Base-by-base conservation (phyloP, 2,113 vertebrate species). In the Protobothrops flavoviridis region DNA sequence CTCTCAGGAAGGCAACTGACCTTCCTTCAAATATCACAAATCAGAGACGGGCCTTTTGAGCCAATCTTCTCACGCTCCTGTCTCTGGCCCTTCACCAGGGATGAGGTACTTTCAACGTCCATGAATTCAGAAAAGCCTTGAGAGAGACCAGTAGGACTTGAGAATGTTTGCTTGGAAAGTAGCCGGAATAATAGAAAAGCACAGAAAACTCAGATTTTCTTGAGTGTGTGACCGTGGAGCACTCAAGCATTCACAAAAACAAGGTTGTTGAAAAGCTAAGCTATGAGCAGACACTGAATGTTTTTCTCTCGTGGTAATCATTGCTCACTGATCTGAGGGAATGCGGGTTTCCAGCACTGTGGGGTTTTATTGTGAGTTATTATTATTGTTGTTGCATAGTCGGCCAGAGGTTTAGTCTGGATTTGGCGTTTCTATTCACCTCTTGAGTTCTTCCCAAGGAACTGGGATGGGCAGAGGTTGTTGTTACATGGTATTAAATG, bases 141-240 rank as follows among this genome's bases (percentile, higher is more conserved):
- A 56, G 97, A 96, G 95, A 95, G 92, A 96, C 96, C 96, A 95
- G 96, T 96, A 96, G 94, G 93, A 95, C 90, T n/a, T 88, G 93
- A 95, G 95, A 91, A 93, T 74, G 94, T 95, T n/a, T 93, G 95
- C 74, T 93, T 91, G 93, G 96, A 94, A 95, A 94, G 92, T 87
- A 88, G 94, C 89, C 92, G 93, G 94, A 92, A 81, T 52, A 93
- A 48, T 94, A 90, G 59, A 61, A 4, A 93, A 95, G 4, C 11
- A 17, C 26, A 50, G 59, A 50, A 50, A 90, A 69, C 4, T 61
- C 24, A 33, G 33, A 29, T 33, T 74, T 53, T 52, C 29, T 55
- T 39, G n/a, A 52, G 48, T 61, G 45, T 5, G 93, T 17, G 11
- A 29, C 48, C 21, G 15, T 48, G n/a, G 4, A 52, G 26, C 26